Evolutionary conservation across 2,888 invertebrate genomes (phyloP).

Genomic region (Eilema depressum): DNA sequence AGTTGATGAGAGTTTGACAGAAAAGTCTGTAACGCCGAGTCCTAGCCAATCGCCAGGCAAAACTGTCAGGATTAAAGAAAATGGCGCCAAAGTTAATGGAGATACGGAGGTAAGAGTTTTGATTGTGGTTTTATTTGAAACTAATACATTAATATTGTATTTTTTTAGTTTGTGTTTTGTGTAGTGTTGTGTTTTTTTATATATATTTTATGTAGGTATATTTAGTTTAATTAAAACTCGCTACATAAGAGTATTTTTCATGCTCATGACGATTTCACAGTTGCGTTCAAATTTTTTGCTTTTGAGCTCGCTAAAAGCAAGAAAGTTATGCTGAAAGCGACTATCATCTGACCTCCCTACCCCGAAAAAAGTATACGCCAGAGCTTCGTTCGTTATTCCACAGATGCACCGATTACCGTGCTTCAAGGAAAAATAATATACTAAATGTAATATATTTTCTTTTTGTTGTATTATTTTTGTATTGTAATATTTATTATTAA

Average conservation of each 20-base stretch:
- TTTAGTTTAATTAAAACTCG: neutral
- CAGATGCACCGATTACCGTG: no score
- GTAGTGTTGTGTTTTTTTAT: conserved; percentile 14
- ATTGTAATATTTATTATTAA: no score
- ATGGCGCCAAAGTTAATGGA: conserved; percentile 73
- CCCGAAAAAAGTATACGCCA: no score
- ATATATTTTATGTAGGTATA: neutral
- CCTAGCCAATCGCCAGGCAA: conserved; percentile 79
- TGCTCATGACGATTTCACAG: no score
- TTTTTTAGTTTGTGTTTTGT: conserved; percentile 32
- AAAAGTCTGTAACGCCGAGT: conserved; percentile 54
- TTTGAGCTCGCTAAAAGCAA: no score
- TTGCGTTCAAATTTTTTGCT: no score
- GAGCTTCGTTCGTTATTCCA: no score
- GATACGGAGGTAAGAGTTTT: conserved; percentile 68
- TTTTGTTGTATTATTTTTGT: no score
- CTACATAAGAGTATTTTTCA: neutral
- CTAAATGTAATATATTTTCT: no score
- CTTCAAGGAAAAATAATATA: no score
- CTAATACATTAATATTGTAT: conserved; percentile 51
- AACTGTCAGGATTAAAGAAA: conserved; percentile 81
- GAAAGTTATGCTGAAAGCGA: no score
- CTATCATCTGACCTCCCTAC: no score
- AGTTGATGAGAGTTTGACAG: conserved; percentile 47
- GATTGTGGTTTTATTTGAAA: conserved; percentile 29